phyloP scores from a whole-genome alignment of 2,888 invertebrate genomes.

The Meliscaeva auricollis region DNA sequence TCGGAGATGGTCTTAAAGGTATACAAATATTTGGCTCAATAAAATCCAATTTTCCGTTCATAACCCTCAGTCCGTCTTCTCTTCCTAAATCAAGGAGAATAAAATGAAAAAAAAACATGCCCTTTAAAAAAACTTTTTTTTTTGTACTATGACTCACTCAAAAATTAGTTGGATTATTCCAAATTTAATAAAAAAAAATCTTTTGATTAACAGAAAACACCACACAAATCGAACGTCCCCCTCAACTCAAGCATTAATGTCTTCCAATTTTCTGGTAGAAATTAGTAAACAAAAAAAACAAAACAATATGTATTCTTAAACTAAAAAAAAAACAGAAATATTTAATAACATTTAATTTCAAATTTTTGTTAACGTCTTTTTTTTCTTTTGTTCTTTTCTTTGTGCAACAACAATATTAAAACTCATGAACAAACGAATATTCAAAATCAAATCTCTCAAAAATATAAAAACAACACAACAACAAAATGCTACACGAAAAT shows the following conservation, averaged over 20 bases:
- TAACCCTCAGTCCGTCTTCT: conserved; percentile 35
- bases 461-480: conserved; percentile 51
- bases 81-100: background rate
- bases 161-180: conserved; percentile 29
- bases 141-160: conserved; percentile 29
- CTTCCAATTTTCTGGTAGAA: conserved; percentile 59
- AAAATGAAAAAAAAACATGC: conserved; percentile 19
- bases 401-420: conserved; percentile 76
- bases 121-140: conserved; percentile 12
- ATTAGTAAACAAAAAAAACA: conserved; percentile 55
- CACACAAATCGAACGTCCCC: conserved; percentile 46
- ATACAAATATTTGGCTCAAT: conserved; percentile 22
- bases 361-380: conserved; percentile 75
- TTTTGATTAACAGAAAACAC: conserved; percentile 45
- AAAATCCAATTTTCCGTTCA: conserved; percentile 39
- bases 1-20: conserved; percentile 40
- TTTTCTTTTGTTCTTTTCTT: conserved; percentile 76
- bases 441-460: conserved; percentile 39
- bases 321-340: conserved; percentile 52
- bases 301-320: conserved; percentile 39
- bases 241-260: conserved; percentile 50
- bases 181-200: conserved; percentile 17
- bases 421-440: conserved; percentile 45
- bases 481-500: conserved; percentile 61
- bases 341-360: conserved; percentile 68